Conservation (phyloP, 1,140 invertebrate genomes). For the Drosophila lacertosa region DNA sequence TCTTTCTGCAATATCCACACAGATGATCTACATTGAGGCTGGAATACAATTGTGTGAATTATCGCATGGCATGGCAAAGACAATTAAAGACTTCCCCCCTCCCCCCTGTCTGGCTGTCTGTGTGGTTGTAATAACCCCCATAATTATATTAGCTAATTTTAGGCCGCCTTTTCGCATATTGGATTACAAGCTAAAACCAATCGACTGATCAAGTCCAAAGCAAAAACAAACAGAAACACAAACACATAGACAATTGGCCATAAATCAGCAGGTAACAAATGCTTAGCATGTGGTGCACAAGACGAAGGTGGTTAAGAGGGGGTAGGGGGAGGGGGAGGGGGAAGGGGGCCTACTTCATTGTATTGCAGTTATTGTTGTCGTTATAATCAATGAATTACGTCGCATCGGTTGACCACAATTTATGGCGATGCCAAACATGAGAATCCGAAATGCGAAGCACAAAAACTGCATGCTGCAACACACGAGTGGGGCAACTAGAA, state of each 20-base stretch:
- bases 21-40: conserved; percentile 12
- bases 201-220: conserved; percentile 36
- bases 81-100: conserved; percentile 21
- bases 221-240: conserved; percentile 27
- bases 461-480: conserved; percentile 50
- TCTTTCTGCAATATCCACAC: conserved; percentile 28
- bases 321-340: background rate
- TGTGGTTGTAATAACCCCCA: conserved; percentile 61
- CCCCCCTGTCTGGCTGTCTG: conserved; percentile 16
- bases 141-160: conserved; percentile 68
- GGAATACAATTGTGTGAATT: conserved; percentile 70
- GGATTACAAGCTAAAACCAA: conserved; percentile 37
- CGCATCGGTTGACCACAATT: conserved; percentile 81
- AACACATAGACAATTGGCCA: conserved; percentile 66
- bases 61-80: conserved; percentile 48
- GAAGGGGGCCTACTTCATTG: conserved; percentile 7
- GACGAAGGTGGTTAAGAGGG: no score
- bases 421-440: conserved; percentile 78
- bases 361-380: conserved; percentile 76
- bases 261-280: conserved; percentile 73
- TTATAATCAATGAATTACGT: conserved; percentile 82
- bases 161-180: conserved; percentile 46
- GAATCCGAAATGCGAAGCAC: conserved; percentile 66
- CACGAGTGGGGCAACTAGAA: conserved; percentile 22
- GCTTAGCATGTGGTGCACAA: conserved; percentile 30